Percentiles rank a stretch among this genome's conserved stretches.
phyloP scores from a whole-genome alignment of 92 coral and sea anemone species.

The Pocillopora grandis region DNA sequence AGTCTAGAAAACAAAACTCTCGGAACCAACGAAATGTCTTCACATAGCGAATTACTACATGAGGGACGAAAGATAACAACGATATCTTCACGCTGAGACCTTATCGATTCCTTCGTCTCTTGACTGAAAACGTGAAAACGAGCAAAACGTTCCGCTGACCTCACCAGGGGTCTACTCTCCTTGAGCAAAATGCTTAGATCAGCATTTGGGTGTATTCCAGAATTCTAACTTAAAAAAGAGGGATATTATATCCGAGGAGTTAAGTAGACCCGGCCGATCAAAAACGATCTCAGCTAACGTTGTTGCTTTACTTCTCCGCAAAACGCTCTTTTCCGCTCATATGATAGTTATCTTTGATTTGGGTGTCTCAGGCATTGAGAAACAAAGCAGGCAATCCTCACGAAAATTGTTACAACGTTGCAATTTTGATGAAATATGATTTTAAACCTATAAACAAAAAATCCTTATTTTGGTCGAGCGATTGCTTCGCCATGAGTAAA shows the following conservation, averaged over 20 bases:
- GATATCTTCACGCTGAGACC: not conserved
- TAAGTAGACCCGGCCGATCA: too few relatives aligned
- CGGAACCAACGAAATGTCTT: too few relatives aligned
- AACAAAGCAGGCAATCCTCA: conserved; percentile 3
- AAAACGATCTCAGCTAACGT: too few relatives aligned
- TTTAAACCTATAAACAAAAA: not conserved
- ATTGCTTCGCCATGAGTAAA: not conserved
- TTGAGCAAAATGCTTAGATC: not conserved
- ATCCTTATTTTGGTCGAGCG: not conserved
- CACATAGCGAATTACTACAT: too few relatives aligned
- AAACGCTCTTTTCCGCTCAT: too few relatives aligned
- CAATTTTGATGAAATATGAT: not conserved
- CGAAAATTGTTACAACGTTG: conserved; percentile 10
- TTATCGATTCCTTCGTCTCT: not conserved
- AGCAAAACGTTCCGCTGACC: not conserved
- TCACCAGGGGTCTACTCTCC: not conserved
- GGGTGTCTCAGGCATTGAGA: not conserved
- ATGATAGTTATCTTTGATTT: too few relatives aligned
- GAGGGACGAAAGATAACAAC: not conserved
- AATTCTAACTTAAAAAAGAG: too few relatives aligned
- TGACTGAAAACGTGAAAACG: not conserved
- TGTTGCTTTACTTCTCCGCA: too few relatives aligned
- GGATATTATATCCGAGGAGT: too few relatives aligned
- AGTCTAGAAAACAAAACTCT: too few relatives aligned
- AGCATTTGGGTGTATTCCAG: too few relatives aligned